Base-by-base conservation (phyloP, 2,888 invertebrate species). In the Aspidapion aeneum region DNA sequence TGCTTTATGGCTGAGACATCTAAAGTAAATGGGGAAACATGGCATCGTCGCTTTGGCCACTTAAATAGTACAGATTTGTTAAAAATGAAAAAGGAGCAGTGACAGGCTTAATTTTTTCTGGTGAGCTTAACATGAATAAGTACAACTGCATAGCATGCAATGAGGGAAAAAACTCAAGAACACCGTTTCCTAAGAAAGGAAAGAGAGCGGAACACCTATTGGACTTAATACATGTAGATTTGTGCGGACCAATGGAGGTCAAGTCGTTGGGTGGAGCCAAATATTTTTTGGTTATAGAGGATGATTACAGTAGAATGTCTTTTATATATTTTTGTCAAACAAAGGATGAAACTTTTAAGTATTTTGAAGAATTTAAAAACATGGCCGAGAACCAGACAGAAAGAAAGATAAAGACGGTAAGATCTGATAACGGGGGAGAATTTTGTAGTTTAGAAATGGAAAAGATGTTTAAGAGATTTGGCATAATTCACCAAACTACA, bases 121-220 rank as follows among this genome's bases (percentile, higher is more conserved):
- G 60, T 52, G 21, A 60, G 17, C 9, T 21, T 12, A 21, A 55
- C 19, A 54, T 60, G 9, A 22, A 60, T 9, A 60, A 60, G 18
- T 60, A 54, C n/a, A 60, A 54, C 19, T 60, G 60, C 17, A 19
- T 54, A 7, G 20, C 18, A 2, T 60, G 60, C 54, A 54, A 60
- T 18, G 54, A 60, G 54, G 60, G 60, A 5, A 60, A 55, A 21
- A 60, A 60, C 19, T 17, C 60, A 7, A 2, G 58, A 58, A 19
- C 19, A 55, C n/a, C 54, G n/a, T 60, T 60, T 60, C 60, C 60
- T 12, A 54, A 60, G 5, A 55, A 55, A 21, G 60, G 19, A 7
- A 52, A 7, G 1, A 60, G 18, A 21, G 19, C 60, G 21, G 54
- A 60, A 60, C 18, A 54, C 54, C 21, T 60, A 1, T 21, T 60